Evolutionary conservation across 2,113 vertebrate species (phyloP).

Genomic region (Epinephelus lanceolatus): DNA sequence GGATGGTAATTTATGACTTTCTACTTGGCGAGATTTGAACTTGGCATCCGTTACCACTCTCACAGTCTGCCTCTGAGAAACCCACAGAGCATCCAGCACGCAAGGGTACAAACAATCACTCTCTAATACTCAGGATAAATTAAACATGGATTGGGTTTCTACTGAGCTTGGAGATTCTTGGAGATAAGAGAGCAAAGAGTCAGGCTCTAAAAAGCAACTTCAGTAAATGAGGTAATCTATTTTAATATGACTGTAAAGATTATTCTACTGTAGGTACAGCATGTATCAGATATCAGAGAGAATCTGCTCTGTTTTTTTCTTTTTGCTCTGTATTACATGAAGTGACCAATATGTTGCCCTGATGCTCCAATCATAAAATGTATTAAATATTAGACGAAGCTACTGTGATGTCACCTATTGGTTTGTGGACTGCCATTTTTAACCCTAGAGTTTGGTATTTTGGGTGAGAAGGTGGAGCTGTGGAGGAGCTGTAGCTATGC

Average conservation of each 20-base stretch:
- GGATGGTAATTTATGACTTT: slow-evolving; percentile 67
- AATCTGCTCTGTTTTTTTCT: neutral
- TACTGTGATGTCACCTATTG: too few species aligned
- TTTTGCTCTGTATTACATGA: neutral
- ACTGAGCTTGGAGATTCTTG: slow-evolving; percentile 44
- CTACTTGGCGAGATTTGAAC: slow-evolving; percentile 60
- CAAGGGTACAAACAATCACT: slow-evolving; percentile 63
- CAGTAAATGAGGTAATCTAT: neutral
- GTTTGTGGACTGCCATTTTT: too few species aligned
- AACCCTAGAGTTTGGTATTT: too few species aligned
- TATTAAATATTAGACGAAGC: too few species aligned
- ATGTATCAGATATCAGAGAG: neutral
- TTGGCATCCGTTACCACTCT: slow-evolving; percentile 36
- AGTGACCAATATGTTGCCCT: neutral
- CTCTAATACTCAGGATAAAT: slow-evolving; percentile 42
- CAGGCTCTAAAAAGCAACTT: neutral
- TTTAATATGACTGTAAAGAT: neutral
- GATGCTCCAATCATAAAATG: too few species aligned
- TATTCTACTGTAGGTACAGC: neutral
- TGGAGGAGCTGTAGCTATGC: too few species aligned
- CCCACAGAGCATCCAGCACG: slow-evolving; percentile 56
- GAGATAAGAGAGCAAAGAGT: slow-evolving; percentile 32
- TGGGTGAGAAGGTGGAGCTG: too few species aligned
- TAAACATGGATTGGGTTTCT: slow-evolving; percentile 49
- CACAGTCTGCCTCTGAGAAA: slow-evolving; percentile 50